A percentile compares a stretch with the other conserved stretches of the same genome.
Evolutionary conservation across 2,888 invertebrate species (phyloP).

Genomic region (Rhamphomyia laevipes): DNA sequence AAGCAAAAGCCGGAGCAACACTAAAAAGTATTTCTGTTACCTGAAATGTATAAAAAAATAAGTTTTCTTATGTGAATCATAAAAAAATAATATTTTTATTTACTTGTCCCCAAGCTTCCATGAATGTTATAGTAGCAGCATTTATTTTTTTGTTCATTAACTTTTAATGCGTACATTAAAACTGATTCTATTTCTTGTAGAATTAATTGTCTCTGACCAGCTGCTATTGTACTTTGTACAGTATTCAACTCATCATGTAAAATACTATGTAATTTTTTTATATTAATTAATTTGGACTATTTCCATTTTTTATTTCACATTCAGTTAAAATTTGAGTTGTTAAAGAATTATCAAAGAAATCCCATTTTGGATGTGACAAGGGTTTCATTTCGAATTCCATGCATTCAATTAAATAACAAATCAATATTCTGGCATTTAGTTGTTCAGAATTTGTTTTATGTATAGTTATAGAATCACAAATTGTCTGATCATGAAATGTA

Average conservation of each 20-base stretch:
- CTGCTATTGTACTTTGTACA: constrained; percentile 52
- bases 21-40: constrained; percentile 71
- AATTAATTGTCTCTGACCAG: constrained; percentile 58
- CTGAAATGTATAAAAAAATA: constrained; percentile 36
- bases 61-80: neutral
- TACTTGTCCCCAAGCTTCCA: constrained; percentile 82
- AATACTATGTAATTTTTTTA: constrained; percentile 51
- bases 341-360: constrained; percentile 56
- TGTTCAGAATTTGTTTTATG: constrained; percentile 18
- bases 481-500: constrained; percentile 10
- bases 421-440: constrained; percentile 38
- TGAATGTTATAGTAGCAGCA: constrained; percentile 63
- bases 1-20: constrained; percentile 61
- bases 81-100: neutral
- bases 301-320: constrained; percentile 40
- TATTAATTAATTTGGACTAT: constrained; percentile 47
- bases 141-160: constrained; percentile 60
- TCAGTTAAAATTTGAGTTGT: constrained; percentile 45
- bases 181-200: constrained; percentile 55
- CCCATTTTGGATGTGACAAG: constrained; percentile 46
- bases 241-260: constrained; percentile 53
- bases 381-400: constrained; percentile 44
- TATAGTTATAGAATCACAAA: constrained; percentile 11
- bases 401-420: constrained; percentile 42
- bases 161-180: constrained; percentile 58